Conservation (phyloP, 2,797 vertebrate species). For the Sciurus carolinensis region DNA sequence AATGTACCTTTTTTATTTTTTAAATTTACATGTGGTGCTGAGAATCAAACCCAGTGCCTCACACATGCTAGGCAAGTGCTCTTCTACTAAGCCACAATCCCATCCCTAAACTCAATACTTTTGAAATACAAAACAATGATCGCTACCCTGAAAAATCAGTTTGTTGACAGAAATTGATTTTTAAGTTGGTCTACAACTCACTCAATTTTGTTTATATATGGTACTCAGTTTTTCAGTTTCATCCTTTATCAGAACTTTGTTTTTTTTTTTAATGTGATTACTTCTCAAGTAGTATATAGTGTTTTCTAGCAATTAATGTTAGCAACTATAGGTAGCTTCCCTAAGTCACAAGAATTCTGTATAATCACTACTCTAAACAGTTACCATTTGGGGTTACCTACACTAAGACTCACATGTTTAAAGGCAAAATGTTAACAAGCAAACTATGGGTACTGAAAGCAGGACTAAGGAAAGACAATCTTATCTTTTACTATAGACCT, state of each 20-base stretch:
- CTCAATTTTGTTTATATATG: conserved; percentile 66
- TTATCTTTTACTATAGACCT: conserved; percentile 27
- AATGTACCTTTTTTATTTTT: too few species aligned
- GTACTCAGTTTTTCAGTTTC: conserved; percentile 62
- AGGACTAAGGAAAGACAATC: conserved; percentile 40
- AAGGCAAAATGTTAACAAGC: conserved; percentile 41
- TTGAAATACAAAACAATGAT: conserved; percentile 79
- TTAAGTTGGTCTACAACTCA: conserved; percentile 61
- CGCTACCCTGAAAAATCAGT: conserved; percentile 61
- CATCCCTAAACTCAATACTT: conserved; percentile 63
- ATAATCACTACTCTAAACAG: conserved; percentile 55
- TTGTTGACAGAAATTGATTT: conserved; percentile 74
- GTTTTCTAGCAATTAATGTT: conserved; percentile 67
- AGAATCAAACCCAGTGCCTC: too few species aligned
- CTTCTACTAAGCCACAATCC: too few species aligned
- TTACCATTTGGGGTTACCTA: conserved; percentile 52
- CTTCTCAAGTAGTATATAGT: conserved; percentile 47
- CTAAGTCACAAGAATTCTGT: conserved; percentile 68
- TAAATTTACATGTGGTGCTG: too few species aligned
- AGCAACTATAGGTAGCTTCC: conserved; percentile 54
- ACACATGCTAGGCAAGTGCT: too few species aligned
- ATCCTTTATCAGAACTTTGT: conserved; percentile 21
- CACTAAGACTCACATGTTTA: conserved; percentile 38
- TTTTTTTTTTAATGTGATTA: conserved; percentile 30
- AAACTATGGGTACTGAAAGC: background rate